Evolutionary conservation across 1,140 invertebrate genomes (phyloP).

Genomic region (Drosophila pachea): DNA sequence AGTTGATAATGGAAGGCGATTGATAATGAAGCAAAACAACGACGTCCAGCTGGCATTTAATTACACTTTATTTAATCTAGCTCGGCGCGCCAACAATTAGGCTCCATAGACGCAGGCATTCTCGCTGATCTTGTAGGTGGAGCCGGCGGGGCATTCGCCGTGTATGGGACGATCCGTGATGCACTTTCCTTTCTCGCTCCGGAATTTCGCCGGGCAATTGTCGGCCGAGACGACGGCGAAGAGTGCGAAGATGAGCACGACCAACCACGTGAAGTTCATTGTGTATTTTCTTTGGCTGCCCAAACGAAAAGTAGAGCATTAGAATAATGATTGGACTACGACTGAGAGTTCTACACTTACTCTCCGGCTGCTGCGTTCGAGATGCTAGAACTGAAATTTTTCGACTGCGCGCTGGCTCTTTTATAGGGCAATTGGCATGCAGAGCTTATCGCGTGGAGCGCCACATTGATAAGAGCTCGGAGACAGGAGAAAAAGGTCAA

Average conservation of each 20-base stretch:
- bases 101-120: conserved; percentile 61
- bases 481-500: conserved; percentile 20
- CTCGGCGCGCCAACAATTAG: background rate
- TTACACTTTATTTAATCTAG: conserved; percentile 21
- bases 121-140: conserved; percentile 45
- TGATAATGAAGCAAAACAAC: conserved; percentile 12
- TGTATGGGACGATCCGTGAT: conserved; percentile 45
- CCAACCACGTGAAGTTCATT: conserved; percentile 73
- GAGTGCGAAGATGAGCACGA: conserved; percentile 60
- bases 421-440: conserved; percentile 44
- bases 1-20: conserved; percentile 35
- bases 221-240: conserved; percentile 50
- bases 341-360: conserved; percentile 21
- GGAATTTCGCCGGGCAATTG: conserved; percentile 52
- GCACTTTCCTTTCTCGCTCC: conserved; percentile 30
- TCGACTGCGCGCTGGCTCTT: conserved; percentile 34
- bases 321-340: too few relatives aligned
- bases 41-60: background rate
- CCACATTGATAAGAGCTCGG: conserved; percentile 51
- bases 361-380: conserved; percentile 16
- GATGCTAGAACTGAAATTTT: conserved; percentile 52
- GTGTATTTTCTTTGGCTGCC: conserved; percentile 12
- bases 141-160: conserved; percentile 59
- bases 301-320: background rate
- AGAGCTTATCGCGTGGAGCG: conserved; percentile 31